phyloP scores from a whole-genome alignment of 2,113 vertebrate species.

The Aptenodytes patagonicus region DNA sequence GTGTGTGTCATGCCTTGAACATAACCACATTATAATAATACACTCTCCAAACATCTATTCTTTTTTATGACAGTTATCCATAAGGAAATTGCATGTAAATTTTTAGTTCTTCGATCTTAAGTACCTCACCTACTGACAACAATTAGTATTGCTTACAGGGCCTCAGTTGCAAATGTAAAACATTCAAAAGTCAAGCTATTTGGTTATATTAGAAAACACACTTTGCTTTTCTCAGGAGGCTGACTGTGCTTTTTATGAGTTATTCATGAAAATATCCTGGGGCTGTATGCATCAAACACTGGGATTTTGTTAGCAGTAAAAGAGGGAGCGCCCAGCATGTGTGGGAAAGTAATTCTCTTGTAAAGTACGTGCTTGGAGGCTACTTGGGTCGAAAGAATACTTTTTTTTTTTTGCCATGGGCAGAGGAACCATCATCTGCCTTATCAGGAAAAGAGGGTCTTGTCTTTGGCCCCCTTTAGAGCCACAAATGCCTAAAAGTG shows the following conservation, averaged over 20 bases:
- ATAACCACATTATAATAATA: not conserved
- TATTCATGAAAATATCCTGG: not conserved
- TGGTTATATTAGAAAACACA: not conserved
- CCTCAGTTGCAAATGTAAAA: not conserved
- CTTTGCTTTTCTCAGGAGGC: not conserved
- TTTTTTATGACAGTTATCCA: not conserved
- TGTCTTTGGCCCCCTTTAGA: not conserved
- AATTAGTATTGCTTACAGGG: not conserved
- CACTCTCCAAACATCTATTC: not conserved
- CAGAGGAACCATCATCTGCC: not conserved
- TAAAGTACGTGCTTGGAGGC: rapidly evolving
- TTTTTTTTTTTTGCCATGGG: too few species aligned
- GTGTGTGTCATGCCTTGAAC: not conserved
- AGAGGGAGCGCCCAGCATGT: not conserved
- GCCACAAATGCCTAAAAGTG: not conserved
- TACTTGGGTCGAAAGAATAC: not conserved
- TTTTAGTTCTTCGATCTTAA: not conserved
- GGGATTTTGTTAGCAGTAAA: not conserved
- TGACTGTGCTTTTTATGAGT: not conserved
- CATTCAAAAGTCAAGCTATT: not conserved
- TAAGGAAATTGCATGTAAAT: not conserved
- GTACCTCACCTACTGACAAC: not conserved
- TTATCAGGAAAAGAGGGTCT: not conserved
- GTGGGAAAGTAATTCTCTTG: not conserved
- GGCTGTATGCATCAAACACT: not conserved